Conservation (phyloP, 2,797 vertebrate genomes). For the Denticeps clupeoides region DNA sequence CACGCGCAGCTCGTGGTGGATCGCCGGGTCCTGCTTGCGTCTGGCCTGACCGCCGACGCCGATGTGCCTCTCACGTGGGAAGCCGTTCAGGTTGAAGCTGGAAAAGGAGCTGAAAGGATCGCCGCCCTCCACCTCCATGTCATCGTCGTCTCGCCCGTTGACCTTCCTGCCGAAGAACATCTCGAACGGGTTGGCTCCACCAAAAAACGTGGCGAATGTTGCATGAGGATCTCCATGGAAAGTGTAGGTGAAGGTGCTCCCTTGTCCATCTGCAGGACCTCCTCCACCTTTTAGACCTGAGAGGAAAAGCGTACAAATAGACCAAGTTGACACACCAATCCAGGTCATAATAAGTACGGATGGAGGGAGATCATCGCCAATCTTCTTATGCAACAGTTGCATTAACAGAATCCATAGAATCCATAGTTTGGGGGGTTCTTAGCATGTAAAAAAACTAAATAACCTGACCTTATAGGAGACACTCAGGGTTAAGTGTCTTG, state of each 20-base stretch:
- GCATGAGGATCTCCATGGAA: slow-evolving; percentile 98
- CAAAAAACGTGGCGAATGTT: slow-evolving; percentile 94
- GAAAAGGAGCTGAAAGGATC: slow-evolving; percentile 87
- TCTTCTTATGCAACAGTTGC: too few species aligned
- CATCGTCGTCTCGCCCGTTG: slow-evolving; percentile 81
- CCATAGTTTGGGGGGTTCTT: too few species aligned
- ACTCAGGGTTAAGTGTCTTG: too few species aligned
- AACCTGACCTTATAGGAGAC: too few species aligned
- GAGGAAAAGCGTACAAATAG: slow-evolving; percentile 9
- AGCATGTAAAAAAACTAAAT: too few species aligned
- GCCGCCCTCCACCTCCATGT: slow-evolving; percentile 89
- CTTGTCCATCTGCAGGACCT: slow-evolving; percentile 75
- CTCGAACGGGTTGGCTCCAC: slow-evolving; percentile 92
- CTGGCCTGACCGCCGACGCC: slow-evolving; percentile 71
- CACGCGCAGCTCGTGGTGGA: slow-evolving; percentile 90
- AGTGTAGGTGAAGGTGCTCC: slow-evolving; percentile 85
- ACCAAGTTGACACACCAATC: too few species aligned
- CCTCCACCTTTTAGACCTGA: slow-evolving; percentile 90
- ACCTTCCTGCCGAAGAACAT: slow-evolving; percentile 92
- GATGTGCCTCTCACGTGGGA: slow-evolving; percentile 81
- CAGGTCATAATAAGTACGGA: too few species aligned
- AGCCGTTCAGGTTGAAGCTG: slow-evolving; percentile 87
- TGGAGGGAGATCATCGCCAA: too few species aligned
- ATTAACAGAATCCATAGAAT: too few species aligned
- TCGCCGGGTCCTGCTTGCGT: slow-evolving; percentile 89